These are phyloP conservation scores for Chiroxiphia lanceolata DNA, from an alignment of 2,797 vertebrate genomes.

Conservation along the genomic window DNA sequence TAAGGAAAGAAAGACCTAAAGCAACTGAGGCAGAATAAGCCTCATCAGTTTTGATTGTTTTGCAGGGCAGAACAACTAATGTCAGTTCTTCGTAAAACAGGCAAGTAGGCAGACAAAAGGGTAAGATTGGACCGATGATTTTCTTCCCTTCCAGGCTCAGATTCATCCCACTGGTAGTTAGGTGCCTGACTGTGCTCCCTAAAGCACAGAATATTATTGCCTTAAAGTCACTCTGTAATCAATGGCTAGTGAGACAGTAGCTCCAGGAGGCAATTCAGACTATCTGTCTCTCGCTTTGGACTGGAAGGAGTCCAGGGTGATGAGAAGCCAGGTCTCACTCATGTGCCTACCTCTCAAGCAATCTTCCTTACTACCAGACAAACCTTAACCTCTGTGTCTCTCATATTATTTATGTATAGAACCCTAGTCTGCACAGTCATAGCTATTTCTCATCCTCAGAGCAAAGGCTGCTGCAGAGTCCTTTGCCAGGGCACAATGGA, in stretches of 20 bases:
- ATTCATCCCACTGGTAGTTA: neutral
- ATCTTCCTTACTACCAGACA: neutral
- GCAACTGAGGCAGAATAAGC: neutral
- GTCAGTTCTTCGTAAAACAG: neutral
- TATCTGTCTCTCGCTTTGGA: neutral
- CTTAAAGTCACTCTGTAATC: neutral
- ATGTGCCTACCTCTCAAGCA: neutral
- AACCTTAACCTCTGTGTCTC: neutral
- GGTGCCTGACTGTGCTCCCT: neutral
- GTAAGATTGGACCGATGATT: neutral
- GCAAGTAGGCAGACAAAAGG: constrained; percentile 1
- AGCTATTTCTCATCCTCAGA: neutral
- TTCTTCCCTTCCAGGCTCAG: neutral
- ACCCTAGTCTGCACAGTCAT: neutral
- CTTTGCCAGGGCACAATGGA: neutral
- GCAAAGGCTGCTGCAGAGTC: neutral
- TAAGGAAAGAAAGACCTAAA: neutral
- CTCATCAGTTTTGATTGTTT: constrained; percentile 5
- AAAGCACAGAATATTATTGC: neutral
- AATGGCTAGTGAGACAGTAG: neutral
- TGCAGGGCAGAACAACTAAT: neutral
- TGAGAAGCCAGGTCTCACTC: neutral
- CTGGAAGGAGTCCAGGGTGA: neutral
- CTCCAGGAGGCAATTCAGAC: neutral
- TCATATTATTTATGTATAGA: neutral